Evolutionary conservation across 2,113 vertebrate species (phyloP).

Genomic region (Marmota flaviventris): DNA sequence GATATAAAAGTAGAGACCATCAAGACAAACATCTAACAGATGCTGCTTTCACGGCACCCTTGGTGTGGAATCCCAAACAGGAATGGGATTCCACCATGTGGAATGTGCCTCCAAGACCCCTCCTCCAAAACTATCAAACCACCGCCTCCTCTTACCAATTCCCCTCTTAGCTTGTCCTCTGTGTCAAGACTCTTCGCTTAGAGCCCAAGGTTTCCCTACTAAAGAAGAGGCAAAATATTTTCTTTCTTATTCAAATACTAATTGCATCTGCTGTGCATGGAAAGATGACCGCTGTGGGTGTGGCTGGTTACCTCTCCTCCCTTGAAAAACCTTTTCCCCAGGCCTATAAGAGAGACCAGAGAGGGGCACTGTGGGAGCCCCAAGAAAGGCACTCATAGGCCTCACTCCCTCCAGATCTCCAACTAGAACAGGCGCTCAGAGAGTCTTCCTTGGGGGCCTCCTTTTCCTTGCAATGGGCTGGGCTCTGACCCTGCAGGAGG

Average conservation of each 20-base stretch:
- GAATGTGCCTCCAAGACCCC: background rate
- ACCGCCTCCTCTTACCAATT: background rate
- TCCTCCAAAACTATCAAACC: background rate
- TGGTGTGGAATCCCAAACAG: background rate
- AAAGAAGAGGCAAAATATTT: background rate
- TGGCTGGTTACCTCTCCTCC: background rate
- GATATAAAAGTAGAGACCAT: slow-evolving; percentile 18
- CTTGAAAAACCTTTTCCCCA: background rate
- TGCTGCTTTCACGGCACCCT: background rate
- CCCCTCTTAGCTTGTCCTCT: background rate
- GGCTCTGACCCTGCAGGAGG: background rate
- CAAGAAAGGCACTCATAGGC: background rate
- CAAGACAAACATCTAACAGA: background rate
- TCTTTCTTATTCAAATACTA: background rate
- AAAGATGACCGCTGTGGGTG: background rate
- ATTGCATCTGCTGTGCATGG: background rate
- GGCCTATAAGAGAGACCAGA: background rate
- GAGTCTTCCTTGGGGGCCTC: background rate
- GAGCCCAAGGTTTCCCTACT: background rate
- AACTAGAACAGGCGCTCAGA: background rate
- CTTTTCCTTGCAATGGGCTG: background rate
- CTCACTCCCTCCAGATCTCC: background rate
- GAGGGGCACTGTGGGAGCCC: background rate
- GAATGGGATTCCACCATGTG: background rate
- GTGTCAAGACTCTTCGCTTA: background rate